Percentiles rank a stretch among this genome's conserved stretches.
Conservation (phyloP, 2,888 invertebrate species). For the Idaea straminata region DNA sequence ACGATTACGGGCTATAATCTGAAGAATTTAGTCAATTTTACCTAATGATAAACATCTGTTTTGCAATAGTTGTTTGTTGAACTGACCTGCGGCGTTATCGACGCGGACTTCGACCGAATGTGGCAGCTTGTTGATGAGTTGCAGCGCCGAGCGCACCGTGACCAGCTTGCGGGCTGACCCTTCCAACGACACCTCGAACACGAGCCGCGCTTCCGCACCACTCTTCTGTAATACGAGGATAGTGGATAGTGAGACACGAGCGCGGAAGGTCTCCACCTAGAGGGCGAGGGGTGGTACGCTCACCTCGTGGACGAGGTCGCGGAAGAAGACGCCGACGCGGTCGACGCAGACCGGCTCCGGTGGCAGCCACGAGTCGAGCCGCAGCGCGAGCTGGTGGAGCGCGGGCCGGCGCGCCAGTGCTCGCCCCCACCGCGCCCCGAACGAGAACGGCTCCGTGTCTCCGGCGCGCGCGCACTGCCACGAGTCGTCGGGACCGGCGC, state of each 20-base stretch:
- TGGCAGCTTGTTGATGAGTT: slow-evolving; percentile 87
- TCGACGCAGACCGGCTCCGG: slow-evolving; percentile 96
- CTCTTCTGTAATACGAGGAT: slow-evolving; percentile 45
- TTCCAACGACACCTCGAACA: slow-evolving; percentile 94
- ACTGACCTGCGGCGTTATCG: slow-evolving; percentile 54
- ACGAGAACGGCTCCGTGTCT: slow-evolving; percentile 91
- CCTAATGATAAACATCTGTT: neutral
- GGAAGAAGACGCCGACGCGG: slow-evolving; percentile 95
- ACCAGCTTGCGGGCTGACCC: slow-evolving; percentile 97
- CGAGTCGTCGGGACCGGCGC: slow-evolving; percentile 71
- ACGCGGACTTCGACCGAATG: slow-evolving; percentile 81
- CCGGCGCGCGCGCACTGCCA: slow-evolving; percentile 85
- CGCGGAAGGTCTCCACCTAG: neutral
- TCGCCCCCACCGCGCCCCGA: slow-evolving; percentile 83
- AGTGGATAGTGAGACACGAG: neutral
- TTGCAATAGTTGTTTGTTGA: neutral
- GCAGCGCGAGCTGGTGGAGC: slow-evolving; percentile 92
- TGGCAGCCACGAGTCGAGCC: slow-evolving; percentile 93
- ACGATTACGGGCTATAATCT: neutral
- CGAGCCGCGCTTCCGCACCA: slow-evolving; percentile 85
- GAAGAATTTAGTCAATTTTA: too few relatives aligned
- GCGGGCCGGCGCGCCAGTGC: slow-evolving; percentile 79
- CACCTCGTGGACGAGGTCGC: slow-evolving; percentile 72
- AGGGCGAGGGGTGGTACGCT: neutral
- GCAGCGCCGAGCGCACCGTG: slow-evolving; percentile 93